Percentiles rank a stretch among this genome's conserved stretches.
Conservation (phyloP, 2,888 invertebrate species). For the Chromoteleia sp. region DNA sequence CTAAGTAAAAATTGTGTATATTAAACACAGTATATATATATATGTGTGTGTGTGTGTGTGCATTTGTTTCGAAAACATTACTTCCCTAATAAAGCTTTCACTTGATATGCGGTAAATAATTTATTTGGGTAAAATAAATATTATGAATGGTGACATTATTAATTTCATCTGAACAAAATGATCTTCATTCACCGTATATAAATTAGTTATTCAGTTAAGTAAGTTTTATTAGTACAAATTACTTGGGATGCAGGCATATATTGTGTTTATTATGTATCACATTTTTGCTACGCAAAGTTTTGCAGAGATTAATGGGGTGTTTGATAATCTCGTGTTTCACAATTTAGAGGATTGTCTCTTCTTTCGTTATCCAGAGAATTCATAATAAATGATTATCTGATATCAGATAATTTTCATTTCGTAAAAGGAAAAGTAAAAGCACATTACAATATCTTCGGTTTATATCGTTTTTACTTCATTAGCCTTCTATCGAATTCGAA, state of each 20-base stretch:
- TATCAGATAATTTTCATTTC: conserved; percentile 22
- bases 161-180: background rate
- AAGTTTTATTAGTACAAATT: conserved; percentile 16
- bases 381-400: conserved; percentile 29
- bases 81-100: too few relatives aligned
- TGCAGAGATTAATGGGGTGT: conserved; percentile 29
- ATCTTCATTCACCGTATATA: conserved; percentile 4
- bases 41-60: too few relatives aligned
- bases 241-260: background rate
- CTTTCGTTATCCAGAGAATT: background rate
- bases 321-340: conserved; percentile 36
- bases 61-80: too few relatives aligned
- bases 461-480: conserved; percentile 45
- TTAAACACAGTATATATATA: background rate
- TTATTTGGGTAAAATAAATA: too few relatives aligned
- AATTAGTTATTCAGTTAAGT: conserved; percentile 1
- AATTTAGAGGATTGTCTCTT: conserved; percentile 29
- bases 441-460: conserved; percentile 23
- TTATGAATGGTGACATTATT: background rate
- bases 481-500: conserved; percentile 30
- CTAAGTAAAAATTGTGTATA: background rate
- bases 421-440: conserved; percentile 13
- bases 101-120: background rate
- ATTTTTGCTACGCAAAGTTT: conserved; percentile 28
- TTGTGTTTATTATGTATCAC: conserved; percentile 25